Evolutionary conservation across 2,797 vertebrate genomes (phyloP).

Genomic region (Enteromius paludinosus): DNA sequence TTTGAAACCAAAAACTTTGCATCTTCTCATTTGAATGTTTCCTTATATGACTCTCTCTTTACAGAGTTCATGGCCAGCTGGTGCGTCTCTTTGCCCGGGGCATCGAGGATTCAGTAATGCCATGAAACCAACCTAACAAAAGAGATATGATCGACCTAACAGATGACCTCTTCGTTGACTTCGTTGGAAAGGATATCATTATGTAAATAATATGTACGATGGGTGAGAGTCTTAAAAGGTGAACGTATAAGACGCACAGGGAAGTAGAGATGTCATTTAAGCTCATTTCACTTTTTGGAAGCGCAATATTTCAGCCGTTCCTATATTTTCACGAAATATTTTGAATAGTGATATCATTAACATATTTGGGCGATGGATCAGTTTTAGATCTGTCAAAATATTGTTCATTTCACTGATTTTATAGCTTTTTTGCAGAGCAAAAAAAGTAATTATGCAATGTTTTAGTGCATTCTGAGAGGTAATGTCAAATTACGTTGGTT

Average conservation of each 20-base stretch:
- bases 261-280: conserved; percentile 15
- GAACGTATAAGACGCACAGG: background rate
- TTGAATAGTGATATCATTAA: background rate
- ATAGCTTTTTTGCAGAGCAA: conserved; percentile 35
- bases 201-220: background rate
- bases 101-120: conserved; percentile 70
- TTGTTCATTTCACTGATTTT: conserved; percentile 9
- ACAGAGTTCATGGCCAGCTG: conserved; percentile 79
- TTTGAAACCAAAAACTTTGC: conserved; percentile 8
- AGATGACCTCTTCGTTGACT: background rate
- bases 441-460: conserved; percentile 19
- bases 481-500: background rate
- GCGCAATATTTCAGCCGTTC: background rate
- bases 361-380: background rate
- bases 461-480: background rate
- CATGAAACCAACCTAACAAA: conserved; percentile 55
- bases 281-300: conserved; percentile 19
- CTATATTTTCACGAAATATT: conserved; percentile 10
- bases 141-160: conserved; percentile 51
- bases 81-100: conserved; percentile 81
- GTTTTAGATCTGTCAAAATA: conserved; percentile 20
- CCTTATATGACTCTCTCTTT: conserved; percentile 18
- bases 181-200: background rate
- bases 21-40: conserved; percentile 36
- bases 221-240: conserved; percentile 10